Evolutionary conservation across 2,113 vertebrate species (phyloP).

Genomic region (Lophotis ruficrista): DNA sequence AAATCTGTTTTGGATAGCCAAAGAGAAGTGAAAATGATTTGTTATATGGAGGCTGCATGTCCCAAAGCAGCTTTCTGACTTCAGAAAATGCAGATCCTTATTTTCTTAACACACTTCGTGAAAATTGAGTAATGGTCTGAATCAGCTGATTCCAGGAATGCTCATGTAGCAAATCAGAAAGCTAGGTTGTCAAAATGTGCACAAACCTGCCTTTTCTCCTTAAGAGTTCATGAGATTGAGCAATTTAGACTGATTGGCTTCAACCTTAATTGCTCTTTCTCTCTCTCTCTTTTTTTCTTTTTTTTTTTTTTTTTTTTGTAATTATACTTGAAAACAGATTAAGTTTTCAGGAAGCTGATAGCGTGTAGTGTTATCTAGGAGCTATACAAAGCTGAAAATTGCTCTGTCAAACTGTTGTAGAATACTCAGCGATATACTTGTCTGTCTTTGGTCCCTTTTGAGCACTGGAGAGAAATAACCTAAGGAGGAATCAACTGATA

Average conservation of each 20-base stretch:
- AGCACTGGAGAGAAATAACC: not conserved
- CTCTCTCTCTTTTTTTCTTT: not conserved
- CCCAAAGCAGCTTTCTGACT: not conserved
- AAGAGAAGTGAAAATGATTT: not conserved
- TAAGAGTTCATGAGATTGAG: not conserved
- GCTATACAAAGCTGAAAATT: not conserved
- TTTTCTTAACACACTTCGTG: not conserved
- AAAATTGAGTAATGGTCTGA: not conserved
- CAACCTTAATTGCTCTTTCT: not conserved
- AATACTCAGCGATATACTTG: not conserved
- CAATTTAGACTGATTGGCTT: not conserved
- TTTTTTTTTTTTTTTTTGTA: not conserved
- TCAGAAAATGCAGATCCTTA: conserved; percentile 20
- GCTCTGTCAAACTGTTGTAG: not conserved
- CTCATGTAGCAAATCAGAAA: not conserved
- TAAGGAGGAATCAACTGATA: not conserved
- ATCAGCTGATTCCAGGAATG: not conserved
- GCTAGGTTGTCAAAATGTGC: not conserved
- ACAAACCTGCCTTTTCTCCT: not conserved
- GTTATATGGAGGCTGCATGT: not conserved
- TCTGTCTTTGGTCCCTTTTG: not conserved
- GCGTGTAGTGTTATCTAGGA: not conserved
- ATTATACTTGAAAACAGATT: not conserved
- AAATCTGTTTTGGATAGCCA: not conserved
- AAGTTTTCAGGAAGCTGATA: not conserved